A percentile compares a stretch with the other conserved stretches of the same genome.
Evolutionary conservation across 2,888 invertebrate species (phyloP).

Genomic region (Sinohyriopsis cumingii): DNA sequence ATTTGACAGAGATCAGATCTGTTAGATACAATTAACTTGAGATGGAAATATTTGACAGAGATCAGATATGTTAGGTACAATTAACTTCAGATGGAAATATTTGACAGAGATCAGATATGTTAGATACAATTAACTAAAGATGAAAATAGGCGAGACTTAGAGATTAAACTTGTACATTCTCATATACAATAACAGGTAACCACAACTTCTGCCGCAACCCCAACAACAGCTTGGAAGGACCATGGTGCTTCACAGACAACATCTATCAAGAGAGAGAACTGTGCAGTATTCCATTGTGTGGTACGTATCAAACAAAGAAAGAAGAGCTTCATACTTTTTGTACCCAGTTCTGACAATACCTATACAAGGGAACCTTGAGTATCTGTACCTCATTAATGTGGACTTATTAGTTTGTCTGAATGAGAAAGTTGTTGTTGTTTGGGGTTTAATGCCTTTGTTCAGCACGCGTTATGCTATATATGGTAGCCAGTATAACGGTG

Average conservation of each 20-base stretch:
- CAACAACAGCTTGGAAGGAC: conserved; percentile 83
- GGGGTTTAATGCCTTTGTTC: background rate
- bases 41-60: conserved; percentile 3
- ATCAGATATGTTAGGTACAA: conserved; percentile 30
- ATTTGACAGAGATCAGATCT: conserved; percentile 25
- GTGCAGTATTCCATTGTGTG: conserved; percentile 91
- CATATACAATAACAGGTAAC: conserved; percentile 72
- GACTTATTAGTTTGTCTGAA: too few relatives aligned
- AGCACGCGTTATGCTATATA: too few relatives aligned
- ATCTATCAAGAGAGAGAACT: conserved; percentile 81
- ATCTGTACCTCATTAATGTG: too few relatives aligned
- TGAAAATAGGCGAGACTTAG: background rate
- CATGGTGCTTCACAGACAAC: conserved; percentile 86
- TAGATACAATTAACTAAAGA: too few relatives aligned
- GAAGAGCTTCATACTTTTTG: too few relatives aligned
- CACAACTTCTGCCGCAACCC: conserved; percentile 95
- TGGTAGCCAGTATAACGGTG: too few relatives aligned
- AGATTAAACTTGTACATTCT: background rate
- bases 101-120: background rate
- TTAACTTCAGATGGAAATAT: background rate
- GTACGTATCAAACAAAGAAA: conserved; percentile 72
- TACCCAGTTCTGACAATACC: too few relatives aligned
- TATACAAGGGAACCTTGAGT: too few relatives aligned
- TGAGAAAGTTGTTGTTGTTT: background rate
- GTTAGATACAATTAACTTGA: conserved; percentile 14